These are phyloP conservation scores for Mya arenaria DNA, from an alignment of 1,140 invertebrate genomes.

Conservation along the genomic window DNA sequence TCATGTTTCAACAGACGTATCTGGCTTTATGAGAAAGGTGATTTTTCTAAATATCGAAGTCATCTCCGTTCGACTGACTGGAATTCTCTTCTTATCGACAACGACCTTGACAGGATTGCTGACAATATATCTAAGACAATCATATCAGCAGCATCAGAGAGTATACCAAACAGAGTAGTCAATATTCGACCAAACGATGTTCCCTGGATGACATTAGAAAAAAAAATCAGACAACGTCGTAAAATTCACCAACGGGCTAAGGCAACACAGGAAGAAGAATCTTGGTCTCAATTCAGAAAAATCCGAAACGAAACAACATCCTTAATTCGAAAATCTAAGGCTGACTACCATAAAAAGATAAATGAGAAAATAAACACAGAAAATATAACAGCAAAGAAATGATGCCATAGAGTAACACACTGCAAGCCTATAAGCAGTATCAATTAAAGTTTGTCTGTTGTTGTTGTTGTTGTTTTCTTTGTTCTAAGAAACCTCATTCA, in stretches of 20 bases:
- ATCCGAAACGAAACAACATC: no score
- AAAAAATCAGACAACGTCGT: slow-evolving; percentile 4
- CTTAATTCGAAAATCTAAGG: no score
- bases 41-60: background rate
- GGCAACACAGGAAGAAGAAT: no score
- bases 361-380: no score
- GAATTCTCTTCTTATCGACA: slow-evolving; percentile 2
- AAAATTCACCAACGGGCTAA: slow-evolving; percentile 15
- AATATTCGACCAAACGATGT: slow-evolving; percentile 41
- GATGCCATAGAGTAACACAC: no score
- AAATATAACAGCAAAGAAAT: no score
- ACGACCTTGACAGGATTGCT: background rate
- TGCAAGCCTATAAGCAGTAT: no score
- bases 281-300: no score
- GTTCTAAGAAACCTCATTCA: no score
- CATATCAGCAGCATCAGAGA: slow-evolving; percentile 20
- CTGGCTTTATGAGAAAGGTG: slow-evolving; percentile 6
- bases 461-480: no score
- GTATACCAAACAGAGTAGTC: slow-evolving; percentile 37
- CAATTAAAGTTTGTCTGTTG: no score
- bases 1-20: background rate
- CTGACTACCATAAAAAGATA: no score
- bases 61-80: slow-evolving; percentile 2
- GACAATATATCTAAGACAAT: slow-evolving; percentile 12
- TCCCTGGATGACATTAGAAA: slow-evolving; percentile 21